A percentile compares a stretch with the other conserved stretches of the same genome.
phyloP scores from a whole-genome alignment of 2,888 invertebrate genomes.

The Silvanus unidentatus region DNA sequence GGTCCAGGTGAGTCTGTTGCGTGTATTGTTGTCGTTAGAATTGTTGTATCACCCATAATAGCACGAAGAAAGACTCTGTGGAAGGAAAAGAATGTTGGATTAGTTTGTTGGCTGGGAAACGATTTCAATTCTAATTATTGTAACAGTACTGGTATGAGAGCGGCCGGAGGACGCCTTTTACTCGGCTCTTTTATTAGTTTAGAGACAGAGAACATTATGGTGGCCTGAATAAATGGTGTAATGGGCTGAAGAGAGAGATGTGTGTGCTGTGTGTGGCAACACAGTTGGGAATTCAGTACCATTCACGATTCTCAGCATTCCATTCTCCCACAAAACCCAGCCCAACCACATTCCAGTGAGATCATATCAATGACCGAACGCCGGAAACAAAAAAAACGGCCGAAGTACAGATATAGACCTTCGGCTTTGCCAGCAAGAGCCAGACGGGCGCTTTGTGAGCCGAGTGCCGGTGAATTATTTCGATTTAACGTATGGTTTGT shows the following conservation, averaged over 20 bases:
- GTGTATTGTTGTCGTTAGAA: too few relatives aligned
- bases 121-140: too few relatives aligned
- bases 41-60: too few relatives aligned
- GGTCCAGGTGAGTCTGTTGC: neutral
- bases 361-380: slow-evolving; percentile 49
- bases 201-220: neutral
- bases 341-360: slow-evolving; percentile 47
- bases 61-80: too few relatives aligned
- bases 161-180: slow-evolving; percentile 5
- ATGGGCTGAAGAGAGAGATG: neutral
- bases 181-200: slow-evolving; percentile 2
- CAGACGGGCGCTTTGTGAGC: slow-evolving; percentile 23
- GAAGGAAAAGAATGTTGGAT: too few relatives aligned
- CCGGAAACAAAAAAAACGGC: slow-evolving; percentile 43
- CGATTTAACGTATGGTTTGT: too few relatives aligned
- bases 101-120: too few relatives aligned
- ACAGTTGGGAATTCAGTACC: slow-evolving; percentile 40
- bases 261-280: slow-evolving; percentile 25
- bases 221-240: neutral
- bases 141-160: too few relatives aligned
- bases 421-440: slow-evolving; percentile 23
- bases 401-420: slow-evolving; percentile 30
- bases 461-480: slow-evolving; percentile 9
- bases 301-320: slow-evolving; percentile 48
- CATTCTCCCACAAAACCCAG: slow-evolving; percentile 35